phyloP scores from a whole-genome alignment of 1,140 invertebrate genomes.

The Plutomurus gul region DNA sequence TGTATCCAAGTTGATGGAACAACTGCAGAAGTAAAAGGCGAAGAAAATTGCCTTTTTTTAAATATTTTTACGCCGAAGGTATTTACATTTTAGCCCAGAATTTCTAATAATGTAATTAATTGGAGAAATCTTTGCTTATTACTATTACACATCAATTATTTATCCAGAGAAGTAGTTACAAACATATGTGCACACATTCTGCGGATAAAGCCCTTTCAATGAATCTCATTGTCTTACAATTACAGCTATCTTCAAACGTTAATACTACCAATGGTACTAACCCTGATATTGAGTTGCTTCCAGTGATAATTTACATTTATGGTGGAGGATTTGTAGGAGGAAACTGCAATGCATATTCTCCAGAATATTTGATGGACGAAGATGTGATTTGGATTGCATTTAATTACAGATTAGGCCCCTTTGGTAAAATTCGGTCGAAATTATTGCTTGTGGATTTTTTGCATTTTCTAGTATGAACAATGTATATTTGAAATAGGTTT shows the following conservation, averaged over 20 bases:
- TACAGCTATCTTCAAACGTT: neutral
- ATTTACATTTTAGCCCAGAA: neutral
- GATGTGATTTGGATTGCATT: constrained; percentile 6
- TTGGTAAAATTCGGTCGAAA: constrained; percentile 23
- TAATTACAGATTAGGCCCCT: constrained; percentile 24
- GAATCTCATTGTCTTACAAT: constrained; percentile 37
- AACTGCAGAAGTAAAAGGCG: too few relatives aligned
- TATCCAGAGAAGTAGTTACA: too few relatives aligned
- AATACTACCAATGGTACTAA: neutral
- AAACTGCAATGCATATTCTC: constrained; percentile 54
- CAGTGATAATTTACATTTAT: constrained; percentile 65
- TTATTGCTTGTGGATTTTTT: too few relatives aligned
- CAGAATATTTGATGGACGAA: constrained; percentile 39
- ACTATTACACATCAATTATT: too few relatives aligned
- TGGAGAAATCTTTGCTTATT: constrained; percentile 46
- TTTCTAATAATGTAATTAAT: neutral
- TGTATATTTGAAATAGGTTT: constrained; percentile 58
- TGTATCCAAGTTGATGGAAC: too few relatives aligned
- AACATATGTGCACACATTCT: too few relatives aligned
- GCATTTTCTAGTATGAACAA: neutral
- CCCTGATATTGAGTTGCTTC: neutral
- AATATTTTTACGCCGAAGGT: constrained; percentile 61
- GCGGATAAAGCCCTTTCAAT: constrained; percentile 42
- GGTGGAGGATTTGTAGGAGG: constrained; percentile 65
- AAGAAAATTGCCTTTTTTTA: constrained; percentile 63